Conservation (phyloP, 2,113 vertebrate genomes). For the Brachyistius frenatus region DNA sequence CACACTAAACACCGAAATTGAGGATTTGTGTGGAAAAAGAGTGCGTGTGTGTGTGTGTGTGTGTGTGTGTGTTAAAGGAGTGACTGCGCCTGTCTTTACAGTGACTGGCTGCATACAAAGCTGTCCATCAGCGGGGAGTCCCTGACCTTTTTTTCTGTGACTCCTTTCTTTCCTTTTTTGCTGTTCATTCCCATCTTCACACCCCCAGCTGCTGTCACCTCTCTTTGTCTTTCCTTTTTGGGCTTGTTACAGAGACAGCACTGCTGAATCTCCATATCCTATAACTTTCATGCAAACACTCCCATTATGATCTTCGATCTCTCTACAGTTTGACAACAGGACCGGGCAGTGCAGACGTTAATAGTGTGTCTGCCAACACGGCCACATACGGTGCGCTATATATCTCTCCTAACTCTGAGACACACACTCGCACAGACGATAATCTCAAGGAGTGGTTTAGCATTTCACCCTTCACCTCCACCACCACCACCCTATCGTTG, state of each 20-base stretch:
- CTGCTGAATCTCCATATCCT: conserved; percentile 1
- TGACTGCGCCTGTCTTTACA: conserved; percentile 60
- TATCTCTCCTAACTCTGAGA: neutral
- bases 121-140: conserved; percentile 79
- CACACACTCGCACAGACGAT: conserved; percentile 8
- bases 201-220: conserved; percentile 18
- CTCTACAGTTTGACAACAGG: neutral
- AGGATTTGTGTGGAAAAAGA: neutral
- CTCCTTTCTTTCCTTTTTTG: conserved; percentile 58
- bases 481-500: neutral
- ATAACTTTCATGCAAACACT: neutral
- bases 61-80: neutral
- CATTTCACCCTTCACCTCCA: conserved; percentile 64
- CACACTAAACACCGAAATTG: neutral
- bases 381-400: neutral
- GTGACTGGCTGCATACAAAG: conserved; percentile 77
- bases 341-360: neutral
- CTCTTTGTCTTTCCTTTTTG: conserved; percentile 13
- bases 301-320: conserved; percentile 12
- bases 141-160: conserved; percentile 78
- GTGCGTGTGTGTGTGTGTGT: neutral
- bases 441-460: conserved; percentile 64
- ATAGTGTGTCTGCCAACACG: conserved; percentile 23
- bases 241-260: neutral
- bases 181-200: conserved; percentile 47